Evolutionary conservation across 30 jellyfish, hydroid and myxozoan species (phyloP).

Genomic region (Aurelia coerulea): DNA sequence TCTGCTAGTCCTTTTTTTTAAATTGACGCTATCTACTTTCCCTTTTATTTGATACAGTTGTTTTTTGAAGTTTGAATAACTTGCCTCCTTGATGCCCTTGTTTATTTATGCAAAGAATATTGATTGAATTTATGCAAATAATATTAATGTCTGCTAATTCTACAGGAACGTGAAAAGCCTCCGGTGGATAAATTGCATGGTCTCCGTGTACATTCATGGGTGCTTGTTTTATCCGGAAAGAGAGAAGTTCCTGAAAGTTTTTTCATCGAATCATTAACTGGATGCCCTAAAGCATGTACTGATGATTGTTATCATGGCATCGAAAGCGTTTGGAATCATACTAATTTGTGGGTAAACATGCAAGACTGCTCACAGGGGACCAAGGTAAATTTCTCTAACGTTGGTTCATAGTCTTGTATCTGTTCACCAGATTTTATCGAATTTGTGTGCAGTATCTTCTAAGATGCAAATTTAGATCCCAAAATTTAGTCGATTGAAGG

Average conservation of each 20-base stretch:
- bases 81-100: no score
- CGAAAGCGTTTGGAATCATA: slow-evolving; percentile 91
- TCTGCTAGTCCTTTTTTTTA: no score
- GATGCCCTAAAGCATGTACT: slow-evolving; percentile 85
- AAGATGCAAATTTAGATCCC: no score
- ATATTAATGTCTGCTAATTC: no score
- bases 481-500: no score
- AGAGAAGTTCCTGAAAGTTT: slow-evolving; percentile 97
- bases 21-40: no score
- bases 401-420: no score
- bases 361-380: slow-evolving; percentile 98
- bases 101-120: no score
- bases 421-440: background rate
- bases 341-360: slow-evolving; percentile 96
- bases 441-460: background rate
- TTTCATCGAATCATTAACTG: slow-evolving; percentile 92
- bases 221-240: slow-evolving; percentile 89
- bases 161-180: slow-evolving; percentile 85
- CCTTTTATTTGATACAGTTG: no score
- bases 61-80: no score
- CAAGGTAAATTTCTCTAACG: slow-evolving; percentile 43
- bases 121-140: no score
- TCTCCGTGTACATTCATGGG: slow-evolving; percentile 95
- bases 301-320: slow-evolving; percentile 85
- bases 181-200: slow-evolving; percentile 88